A percentile compares a stretch with the other conserved stretches of the same genome.
Evolutionary conservation across 2,888 invertebrate genomes (phyloP).

Genomic region (Rhabditoides inermis): DNA sequence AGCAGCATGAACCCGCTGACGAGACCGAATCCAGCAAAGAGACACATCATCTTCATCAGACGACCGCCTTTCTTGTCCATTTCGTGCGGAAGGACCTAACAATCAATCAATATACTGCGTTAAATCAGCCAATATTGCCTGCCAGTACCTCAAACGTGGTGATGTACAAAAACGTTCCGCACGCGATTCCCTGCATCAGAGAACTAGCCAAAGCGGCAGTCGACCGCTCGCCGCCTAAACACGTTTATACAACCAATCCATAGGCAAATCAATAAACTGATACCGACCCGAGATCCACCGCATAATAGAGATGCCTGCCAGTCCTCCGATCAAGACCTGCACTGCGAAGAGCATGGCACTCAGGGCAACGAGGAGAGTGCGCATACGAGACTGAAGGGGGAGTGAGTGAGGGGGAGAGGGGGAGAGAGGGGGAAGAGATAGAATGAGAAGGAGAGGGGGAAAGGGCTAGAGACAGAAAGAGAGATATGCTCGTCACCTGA

Average conservation of each 20-base stretch:
- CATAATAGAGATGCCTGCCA: slow-evolving; percentile 60
- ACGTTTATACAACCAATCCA: no score
- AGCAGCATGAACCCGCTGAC: slow-evolving; percentile 38
- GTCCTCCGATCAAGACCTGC: slow-evolving; percentile 62
- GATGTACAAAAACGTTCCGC: slow-evolving; percentile 84
- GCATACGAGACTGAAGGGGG: no score
- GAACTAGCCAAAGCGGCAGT: slow-evolving; percentile 33
- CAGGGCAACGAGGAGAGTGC: slow-evolving; percentile 49
- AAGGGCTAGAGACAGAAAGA: no score
- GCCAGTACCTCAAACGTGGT: slow-evolving; percentile 74
- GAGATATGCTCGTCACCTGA: no score
- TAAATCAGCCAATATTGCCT: not conserved
- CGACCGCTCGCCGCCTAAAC: slow-evolving; percentile 59
- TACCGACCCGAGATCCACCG: slow-evolving; percentile 53
- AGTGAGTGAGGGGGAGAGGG: no score
- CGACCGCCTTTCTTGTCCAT: slow-evolving; percentile 34
- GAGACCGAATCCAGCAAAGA: slow-evolving; percentile 40
- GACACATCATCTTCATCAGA: slow-evolving; percentile 32
- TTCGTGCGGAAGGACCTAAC: slow-evolving; percentile 67
- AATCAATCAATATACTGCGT: no score
- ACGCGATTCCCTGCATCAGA: slow-evolving; percentile 64
- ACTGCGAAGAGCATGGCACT: slow-evolving; percentile 52
- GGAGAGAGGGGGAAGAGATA: no score
- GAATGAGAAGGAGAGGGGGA: no score
- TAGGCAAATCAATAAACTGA: no score